phyloP scores from a whole-genome alignment of 2,113 vertebrate genomes.

The Chunga burmeisteri region DNA sequence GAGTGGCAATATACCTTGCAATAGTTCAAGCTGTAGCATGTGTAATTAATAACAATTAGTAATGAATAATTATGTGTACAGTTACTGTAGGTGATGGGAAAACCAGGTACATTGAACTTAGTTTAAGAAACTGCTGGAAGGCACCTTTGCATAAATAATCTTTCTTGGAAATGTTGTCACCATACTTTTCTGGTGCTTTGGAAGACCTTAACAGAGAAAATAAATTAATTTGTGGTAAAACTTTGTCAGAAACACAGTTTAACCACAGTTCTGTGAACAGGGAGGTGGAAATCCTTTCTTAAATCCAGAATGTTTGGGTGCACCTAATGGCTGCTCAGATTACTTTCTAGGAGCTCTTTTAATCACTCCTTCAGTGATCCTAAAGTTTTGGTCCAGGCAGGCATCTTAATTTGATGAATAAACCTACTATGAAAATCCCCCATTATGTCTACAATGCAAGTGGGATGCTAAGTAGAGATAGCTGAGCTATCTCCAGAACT shows the following conservation, averaged over 20 bases:
- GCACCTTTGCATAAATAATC: neutral
- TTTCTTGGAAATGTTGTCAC: neutral
- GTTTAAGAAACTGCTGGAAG: neutral
- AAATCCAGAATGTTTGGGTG: neutral
- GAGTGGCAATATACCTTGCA: neutral
- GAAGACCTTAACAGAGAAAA: neutral
- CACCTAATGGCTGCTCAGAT: neutral
- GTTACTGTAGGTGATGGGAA: neutral
- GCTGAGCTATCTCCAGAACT: neutral
- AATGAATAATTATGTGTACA: neutral
- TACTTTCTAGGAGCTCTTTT: neutral
- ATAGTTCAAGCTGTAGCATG: neutral
- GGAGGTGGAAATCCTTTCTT: neutral
- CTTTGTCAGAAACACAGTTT: neutral
- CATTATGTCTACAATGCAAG: fast-evolving
- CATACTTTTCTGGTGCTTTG: neutral
- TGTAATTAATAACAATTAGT: neutral
- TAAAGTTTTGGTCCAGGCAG: neutral
- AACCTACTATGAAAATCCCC: neutral
- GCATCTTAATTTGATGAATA: neutral
- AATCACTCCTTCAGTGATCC: neutral
- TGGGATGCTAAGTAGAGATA: neutral
- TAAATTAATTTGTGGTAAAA: neutral
- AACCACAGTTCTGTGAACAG: neutral
- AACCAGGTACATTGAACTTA: neutral